Conservation (phyloP, 2,797 vertebrate genomes). For the Rhinatrema bivittatum region DNA sequence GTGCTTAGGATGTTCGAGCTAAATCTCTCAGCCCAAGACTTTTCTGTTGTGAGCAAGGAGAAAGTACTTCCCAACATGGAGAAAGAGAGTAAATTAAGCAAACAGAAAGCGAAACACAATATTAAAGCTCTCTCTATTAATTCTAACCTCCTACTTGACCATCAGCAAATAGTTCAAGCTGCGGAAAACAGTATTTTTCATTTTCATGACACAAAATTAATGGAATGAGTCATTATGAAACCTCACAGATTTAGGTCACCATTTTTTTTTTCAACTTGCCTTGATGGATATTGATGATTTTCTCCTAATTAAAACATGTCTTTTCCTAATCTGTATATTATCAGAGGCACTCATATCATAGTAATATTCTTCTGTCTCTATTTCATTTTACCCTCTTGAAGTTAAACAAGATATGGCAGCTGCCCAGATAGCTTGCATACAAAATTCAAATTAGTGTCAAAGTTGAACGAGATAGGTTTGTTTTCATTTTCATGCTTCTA, state of each 20-base stretch:
- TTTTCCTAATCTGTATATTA: constrained; percentile 14
- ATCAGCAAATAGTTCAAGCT: constrained; percentile 6
- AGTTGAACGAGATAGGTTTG: constrained; percentile 13
- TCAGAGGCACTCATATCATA: constrained; percentile 13
- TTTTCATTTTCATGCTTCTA: not conserved
- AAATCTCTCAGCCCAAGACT: constrained; percentile 28
- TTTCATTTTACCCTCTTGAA: constrained; percentile 11
- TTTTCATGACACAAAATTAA: constrained; percentile 1
- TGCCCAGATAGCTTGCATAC: constrained; percentile 15
- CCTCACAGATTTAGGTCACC: fast-evolving
- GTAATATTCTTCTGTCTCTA: constrained; percentile 7
- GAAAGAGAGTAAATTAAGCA: constrained; percentile 20
- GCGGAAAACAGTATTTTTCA: not conserved
- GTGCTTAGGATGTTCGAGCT: constrained; percentile 24
- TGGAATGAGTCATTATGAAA: not conserved
- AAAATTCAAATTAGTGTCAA: constrained; percentile 19
- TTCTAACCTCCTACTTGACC: not conserved
- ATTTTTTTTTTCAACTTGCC: not conserved
- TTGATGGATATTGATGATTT: constrained; percentile 8
- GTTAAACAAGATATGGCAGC: constrained; percentile 14
- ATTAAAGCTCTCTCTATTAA: not conserved
- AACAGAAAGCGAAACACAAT: not conserved
- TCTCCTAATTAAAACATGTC: constrained; percentile 18
- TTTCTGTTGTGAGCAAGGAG: constrained; percentile 29
- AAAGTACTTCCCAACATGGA: constrained; percentile 16